Conservation (phyloP, 1,140 invertebrate species). For the Drosophila auraria region DNA sequence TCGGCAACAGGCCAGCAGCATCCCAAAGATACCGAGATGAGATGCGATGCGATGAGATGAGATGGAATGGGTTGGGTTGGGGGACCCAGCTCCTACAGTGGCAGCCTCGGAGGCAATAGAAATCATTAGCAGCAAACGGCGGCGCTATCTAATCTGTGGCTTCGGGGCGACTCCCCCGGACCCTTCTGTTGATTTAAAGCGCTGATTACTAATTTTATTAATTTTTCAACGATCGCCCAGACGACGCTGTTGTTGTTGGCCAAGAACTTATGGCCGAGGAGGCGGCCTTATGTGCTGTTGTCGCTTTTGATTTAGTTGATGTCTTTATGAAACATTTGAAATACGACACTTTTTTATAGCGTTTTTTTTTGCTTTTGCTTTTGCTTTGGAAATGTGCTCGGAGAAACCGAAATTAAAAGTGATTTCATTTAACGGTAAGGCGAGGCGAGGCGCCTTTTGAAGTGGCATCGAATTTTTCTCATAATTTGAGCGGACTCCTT, state of each 20-base stretch:
- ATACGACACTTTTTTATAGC: slow-evolving; percentile 76
- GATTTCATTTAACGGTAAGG: slow-evolving; percentile 82
- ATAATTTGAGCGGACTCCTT: slow-evolving; percentile 18
- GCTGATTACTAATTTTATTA: slow-evolving; percentile 84
- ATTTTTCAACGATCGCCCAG: slow-evolving; percentile 72
- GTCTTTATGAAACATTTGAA: slow-evolving; percentile 84
- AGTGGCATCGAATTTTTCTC: slow-evolving; percentile 60
- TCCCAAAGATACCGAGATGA: slow-evolving; percentile 1
- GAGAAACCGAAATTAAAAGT: slow-evolving; percentile 74
- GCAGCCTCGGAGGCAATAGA: slow-evolving; percentile 69
- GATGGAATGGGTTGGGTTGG: neutral
- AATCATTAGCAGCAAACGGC: slow-evolving; percentile 76
- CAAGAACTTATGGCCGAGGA: slow-evolving; percentile 35
- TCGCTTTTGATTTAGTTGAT: slow-evolving; percentile 83
- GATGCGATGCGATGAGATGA: slow-evolving; percentile 3
- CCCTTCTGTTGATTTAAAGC: slow-evolving; percentile 72
- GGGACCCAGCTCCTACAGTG: slow-evolving; percentile 44
- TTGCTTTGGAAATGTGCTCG: slow-evolving; percentile 30
- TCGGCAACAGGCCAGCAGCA: slow-evolving; percentile 47
- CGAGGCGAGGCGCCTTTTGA: slow-evolving; percentile 67
- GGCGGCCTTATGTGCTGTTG: slow-evolving; percentile 70
- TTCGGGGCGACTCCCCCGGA: slow-evolving; percentile 12
- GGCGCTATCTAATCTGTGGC: slow-evolving; percentile 77
- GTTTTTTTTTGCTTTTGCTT: slow-evolving; percentile 6
- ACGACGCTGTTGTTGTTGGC: slow-evolving; percentile 26